Base-by-base conservation (phyloP, 2,888 invertebrate species). In the Conops quadrifasciatus region DNA sequence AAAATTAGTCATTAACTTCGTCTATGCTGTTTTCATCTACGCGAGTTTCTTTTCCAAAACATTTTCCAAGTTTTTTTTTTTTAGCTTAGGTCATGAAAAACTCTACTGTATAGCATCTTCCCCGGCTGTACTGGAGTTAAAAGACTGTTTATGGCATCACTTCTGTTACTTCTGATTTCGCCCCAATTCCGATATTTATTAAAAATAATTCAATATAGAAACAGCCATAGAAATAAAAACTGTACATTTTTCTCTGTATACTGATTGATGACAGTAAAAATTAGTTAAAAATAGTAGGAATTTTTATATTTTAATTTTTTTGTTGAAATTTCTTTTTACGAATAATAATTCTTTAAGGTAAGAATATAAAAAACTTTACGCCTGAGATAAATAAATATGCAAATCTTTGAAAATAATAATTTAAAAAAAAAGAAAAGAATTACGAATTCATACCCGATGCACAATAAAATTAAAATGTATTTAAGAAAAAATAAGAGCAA, bases 51-150 rank as follows among this genome's bases (percentile, higher is more conserved):
- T 58, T 58, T 26, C 58, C 24, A 28, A 49, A 28, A 26, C 28
- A 9, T 19, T 62, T 43, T 43, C 65, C n/a, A 65, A 19, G 77
- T 78, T 53, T 47, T 67, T 78, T 53, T 47, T 67, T 19, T 59
- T 62, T 62, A 36, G 9, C 36, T 36, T 36, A 49, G 60, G 68
- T 68, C 68, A 68, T 60, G 36, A 36, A 68, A 60, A 77, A 79
- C 82, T 85, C 84, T 80, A 78, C 77, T 78, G 73, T 80, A 79
- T 85, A 84, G 86, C 85, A 82, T 81, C 85, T 85, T 85, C 86
- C 85, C 86, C 85, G 82, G 86, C 85, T 85, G 84, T 80, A 78
- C 76, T 80, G 80, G 83, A 81, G 83, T 79, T 79, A 78, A 66
- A 76, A 76, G 76, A 78, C 77, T 81, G 78, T 75, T 69, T 72